A percentile compares a stretch with the other conserved stretches of the same genome.
phyloP scores from a whole-genome alignment of 92 coral and sea anemone genomes.

The Epizoanthus stellaris region DNA sequence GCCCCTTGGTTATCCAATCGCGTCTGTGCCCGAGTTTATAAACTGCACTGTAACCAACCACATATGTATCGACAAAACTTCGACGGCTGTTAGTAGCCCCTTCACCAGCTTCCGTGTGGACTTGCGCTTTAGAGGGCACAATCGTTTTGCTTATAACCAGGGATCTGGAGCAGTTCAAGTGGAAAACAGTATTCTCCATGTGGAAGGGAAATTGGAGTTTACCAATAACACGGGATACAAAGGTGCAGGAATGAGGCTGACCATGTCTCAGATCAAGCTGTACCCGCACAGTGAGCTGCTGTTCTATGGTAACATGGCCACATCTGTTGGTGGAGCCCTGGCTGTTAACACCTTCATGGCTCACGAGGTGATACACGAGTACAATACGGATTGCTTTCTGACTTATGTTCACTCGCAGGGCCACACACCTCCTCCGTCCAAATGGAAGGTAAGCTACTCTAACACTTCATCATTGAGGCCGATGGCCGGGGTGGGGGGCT shows the following conservation, averaged over 20 bases:
- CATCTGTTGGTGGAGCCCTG: constrained; percentile 83
- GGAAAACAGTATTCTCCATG: constrained; percentile 68
- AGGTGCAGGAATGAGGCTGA: constrained; percentile 80
- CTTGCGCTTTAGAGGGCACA: constrained; percentile 67
- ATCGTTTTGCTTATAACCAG: constrained; percentile 65
- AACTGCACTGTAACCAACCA: constrained; percentile 77
- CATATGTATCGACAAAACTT: constrained; percentile 3
- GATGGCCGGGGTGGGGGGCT: too few relatives aligned
- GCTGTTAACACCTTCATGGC: constrained; percentile 55
- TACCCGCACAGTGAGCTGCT: constrained; percentile 76
- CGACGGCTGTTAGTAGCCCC: constrained; percentile 50
- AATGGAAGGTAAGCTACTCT: constrained; percentile 79
- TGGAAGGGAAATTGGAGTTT: constrained; percentile 72
- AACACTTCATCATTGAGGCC: background rate
- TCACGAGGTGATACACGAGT: constrained; percentile 69
- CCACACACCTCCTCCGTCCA: constrained; percentile 57
- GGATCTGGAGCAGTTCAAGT: constrained; percentile 81
- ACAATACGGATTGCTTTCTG: constrained; percentile 87
- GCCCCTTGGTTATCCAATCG: constrained; percentile 70
- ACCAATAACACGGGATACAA: constrained; percentile 65
- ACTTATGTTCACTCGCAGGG: constrained; percentile 59
- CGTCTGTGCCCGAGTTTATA: constrained; percentile 67
- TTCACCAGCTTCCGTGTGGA: constrained; percentile 79
- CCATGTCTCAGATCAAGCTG: constrained; percentile 81
- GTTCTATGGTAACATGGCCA: constrained; percentile 70